phyloP scores from a whole-genome alignment of 2,797 vertebrate genomes.

The Jordanella pulchra region DNA sequence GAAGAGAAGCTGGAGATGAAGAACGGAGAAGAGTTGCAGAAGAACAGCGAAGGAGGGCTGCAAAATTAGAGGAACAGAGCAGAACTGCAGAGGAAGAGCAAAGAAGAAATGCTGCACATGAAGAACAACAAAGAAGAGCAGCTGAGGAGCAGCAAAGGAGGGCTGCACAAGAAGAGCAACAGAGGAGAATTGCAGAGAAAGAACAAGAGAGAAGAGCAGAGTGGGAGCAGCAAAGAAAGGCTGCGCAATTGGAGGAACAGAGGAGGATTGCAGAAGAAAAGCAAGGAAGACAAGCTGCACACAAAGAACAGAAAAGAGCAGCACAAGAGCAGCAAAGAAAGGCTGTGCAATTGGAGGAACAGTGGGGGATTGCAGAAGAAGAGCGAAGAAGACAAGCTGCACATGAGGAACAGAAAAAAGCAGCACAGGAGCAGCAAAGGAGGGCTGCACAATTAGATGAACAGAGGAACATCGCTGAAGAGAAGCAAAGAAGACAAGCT shows the following conservation, averaged over 20 bases:
- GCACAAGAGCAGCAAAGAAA: conserved; percentile 14
- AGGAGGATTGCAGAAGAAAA: conserved; percentile 1
- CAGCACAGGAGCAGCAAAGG: conserved; percentile 1
- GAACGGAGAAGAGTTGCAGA: conserved; percentile 33
- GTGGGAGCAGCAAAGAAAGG: conserved; percentile 44
- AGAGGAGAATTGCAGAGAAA: not conserved
- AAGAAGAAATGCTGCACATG: not conserved
- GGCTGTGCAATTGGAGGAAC: conserved; percentile 4
- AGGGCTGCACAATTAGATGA: conserved; percentile 11
- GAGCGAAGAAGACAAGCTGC: not conserved
- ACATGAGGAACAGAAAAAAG: too few species aligned
- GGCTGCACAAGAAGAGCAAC: not conserved
- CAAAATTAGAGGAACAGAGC: too few species aligned
- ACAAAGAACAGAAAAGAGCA: conserved; percentile 10
- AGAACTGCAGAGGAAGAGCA: not conserved
- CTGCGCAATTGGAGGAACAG: conserved; percentile 15
- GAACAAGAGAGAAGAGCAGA: conserved; percentile 34
- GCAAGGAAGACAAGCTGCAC: conserved; percentile 42
- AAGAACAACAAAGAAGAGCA: not conserved
- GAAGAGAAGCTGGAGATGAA: conserved; percentile 37
- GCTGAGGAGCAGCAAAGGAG: not conserved
- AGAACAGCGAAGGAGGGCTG: not conserved
- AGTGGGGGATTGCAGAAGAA: conserved; percentile 12
- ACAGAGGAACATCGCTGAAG: not conserved
- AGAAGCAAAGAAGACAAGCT: not conserved